Percentiles rank a stretch among this genome's conserved stretches.
These are phyloP conservation scores for Athetis lepigone DNA, from an alignment of 2,888 invertebrate species.

Conservation along the genomic window DNA sequence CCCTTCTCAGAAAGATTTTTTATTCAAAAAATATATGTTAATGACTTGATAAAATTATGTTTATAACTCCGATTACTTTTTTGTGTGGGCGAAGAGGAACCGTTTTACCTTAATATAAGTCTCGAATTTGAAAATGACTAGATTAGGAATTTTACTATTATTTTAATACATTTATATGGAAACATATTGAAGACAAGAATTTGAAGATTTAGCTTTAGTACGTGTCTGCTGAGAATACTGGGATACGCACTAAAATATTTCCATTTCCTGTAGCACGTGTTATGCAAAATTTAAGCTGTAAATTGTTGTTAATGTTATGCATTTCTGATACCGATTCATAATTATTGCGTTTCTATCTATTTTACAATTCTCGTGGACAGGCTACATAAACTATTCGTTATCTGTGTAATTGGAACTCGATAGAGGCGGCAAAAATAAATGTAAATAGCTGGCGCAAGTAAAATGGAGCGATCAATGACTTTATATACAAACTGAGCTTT, in stretches of 20 bases:
- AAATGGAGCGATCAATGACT: constrained; percentile 51
- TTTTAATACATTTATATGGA: not conserved
- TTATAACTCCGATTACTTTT: not conserved
- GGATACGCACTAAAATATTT: constrained; percentile 40
- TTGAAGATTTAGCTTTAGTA: not conserved
- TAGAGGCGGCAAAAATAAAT: constrained; percentile 67
- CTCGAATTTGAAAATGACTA: not conserved
- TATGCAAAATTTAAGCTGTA: constrained; percentile 64
- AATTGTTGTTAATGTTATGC: constrained; percentile 57
- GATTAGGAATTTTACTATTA: not conserved
- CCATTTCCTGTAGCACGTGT: constrained; percentile 64
- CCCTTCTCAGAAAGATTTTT: constrained; percentile 7
- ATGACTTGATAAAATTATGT: not conserved
- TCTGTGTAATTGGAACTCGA: constrained; percentile 69
- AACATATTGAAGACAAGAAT: not conserved
- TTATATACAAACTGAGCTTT: constrained; percentile 45
- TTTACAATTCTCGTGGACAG: constrained; percentile 61
- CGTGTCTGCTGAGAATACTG: constrained; percentile 8
- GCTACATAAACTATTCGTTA: constrained; percentile 67
- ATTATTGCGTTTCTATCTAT: constrained; percentile 63
- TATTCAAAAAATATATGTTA: constrained; percentile 6
- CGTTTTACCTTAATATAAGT: not conserved
- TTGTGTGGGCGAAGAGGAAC: not conserved
- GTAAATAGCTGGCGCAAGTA: constrained; percentile 51
- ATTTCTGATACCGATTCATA: constrained; percentile 61